phyloP scores from a whole-genome alignment of 2,888 invertebrate species.

The Xestia xanthographa region DNA sequence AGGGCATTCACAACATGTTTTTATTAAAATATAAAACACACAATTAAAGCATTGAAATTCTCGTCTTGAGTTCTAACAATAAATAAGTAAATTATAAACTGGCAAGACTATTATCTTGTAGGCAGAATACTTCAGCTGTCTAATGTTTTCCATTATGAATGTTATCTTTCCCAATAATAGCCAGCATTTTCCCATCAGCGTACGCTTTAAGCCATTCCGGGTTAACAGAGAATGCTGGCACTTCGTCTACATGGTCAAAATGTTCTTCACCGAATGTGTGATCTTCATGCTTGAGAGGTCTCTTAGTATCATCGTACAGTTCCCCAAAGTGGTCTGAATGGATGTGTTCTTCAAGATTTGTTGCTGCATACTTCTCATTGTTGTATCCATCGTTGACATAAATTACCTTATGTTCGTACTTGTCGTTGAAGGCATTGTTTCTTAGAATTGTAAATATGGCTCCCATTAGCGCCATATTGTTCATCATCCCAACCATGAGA shows the following conservation, averaged over 20 bases:
- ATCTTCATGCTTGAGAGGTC: slow-evolving; percentile 33
- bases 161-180: slow-evolving; percentile 47
- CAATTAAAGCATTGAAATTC: slow-evolving; percentile 26
- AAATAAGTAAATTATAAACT: slow-evolving; percentile 14
- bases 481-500: slow-evolving; percentile 91
- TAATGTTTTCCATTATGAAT: slow-evolving; percentile 33
- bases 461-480: slow-evolving; percentile 92
- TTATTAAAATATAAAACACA: neutral
- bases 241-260: slow-evolving; percentile 67
- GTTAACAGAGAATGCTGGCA: slow-evolving; percentile 57
- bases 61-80: slow-evolving; percentile 2
- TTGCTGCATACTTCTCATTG: slow-evolving; percentile 80
- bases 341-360: slow-evolving; percentile 63
- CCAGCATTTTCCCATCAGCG: slow-evolving; percentile 51
- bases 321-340: slow-evolving; percentile 62
- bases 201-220: slow-evolving; percentile 63
- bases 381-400: slow-evolving; percentile 91
- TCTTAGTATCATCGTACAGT: slow-evolving; percentile 57
- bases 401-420: slow-evolving; percentile 88
- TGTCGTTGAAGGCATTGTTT: slow-evolving; percentile 91
- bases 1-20: neutral
- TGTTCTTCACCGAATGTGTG: slow-evolving; percentile 58
- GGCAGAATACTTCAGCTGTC: neutral
- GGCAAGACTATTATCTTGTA: slow-evolving; percentile 39
- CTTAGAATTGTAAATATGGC: slow-evolving; percentile 91